Evolutionary conservation across 2,888 invertebrate genomes (phyloP).

Genomic region (Seira musarum): DNA sequence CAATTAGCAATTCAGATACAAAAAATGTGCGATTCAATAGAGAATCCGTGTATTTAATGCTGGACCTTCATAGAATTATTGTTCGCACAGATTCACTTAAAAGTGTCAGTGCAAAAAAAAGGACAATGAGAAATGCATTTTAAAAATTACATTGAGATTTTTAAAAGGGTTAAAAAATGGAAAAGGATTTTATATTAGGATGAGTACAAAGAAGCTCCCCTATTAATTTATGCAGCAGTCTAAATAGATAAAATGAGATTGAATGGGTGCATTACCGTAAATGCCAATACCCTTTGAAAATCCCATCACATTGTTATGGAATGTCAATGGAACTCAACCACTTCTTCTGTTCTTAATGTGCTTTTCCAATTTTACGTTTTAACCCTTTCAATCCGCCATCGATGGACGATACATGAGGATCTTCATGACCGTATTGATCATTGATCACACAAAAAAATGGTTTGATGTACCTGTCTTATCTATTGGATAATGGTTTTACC

Average conservation of each 20-base stretch:
- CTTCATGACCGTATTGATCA: not conserved
- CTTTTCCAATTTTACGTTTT: not conserved
- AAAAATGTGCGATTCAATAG: not conserved
- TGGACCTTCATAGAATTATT: not conserved
- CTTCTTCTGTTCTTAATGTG: not conserved
- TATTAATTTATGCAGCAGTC: not conserved
- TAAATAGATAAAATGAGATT: not conserved
- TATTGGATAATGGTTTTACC: slow-evolving; percentile 26
- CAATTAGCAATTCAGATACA: slow-evolving; percentile 5
- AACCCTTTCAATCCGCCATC: not conserved
- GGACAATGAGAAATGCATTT: not conserved
- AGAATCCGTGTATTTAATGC: not conserved
- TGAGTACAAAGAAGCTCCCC: not conserved
- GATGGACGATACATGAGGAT: not conserved
- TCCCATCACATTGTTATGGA: not conserved
- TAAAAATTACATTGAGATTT: not conserved
- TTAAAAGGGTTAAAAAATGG: not conserved
- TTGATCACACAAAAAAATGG: not conserved
- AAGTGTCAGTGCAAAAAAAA: slow-evolving; percentile 6
- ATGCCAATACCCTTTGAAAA: not conserved
- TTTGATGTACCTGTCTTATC: slow-evolving; percentile 41
- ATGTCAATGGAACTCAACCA: not conserved
- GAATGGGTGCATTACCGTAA: not conserved
- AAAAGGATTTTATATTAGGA: no score
- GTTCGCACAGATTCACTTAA: not conserved